Evolutionary conservation across 2,888 invertebrate species (phyloP), one percentile per base, ranked within the genome.

Genomic region (Thecophora atra): DNA sequence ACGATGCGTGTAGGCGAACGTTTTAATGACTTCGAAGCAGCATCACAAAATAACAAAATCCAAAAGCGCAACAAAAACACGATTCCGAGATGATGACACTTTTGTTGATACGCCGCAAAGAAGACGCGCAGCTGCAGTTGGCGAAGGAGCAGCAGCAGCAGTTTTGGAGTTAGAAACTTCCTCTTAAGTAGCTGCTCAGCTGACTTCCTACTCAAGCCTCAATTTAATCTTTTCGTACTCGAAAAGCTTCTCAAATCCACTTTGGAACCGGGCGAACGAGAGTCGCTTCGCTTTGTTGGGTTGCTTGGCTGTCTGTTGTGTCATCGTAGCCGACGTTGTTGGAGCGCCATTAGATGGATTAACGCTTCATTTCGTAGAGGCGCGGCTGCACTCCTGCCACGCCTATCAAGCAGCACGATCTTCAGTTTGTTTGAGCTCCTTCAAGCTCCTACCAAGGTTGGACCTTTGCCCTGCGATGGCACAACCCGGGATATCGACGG

Each of bases 331-430:
- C 47, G n/a, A 47, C 11, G 44, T 44, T n/a, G 28, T 5, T 54
- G 6, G 21, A 17, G 52, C 67, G 54, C 54, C 67, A 67, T 54
- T 37, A 56, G 52, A 30, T 19, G 2, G 19, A 13, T 17, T 62
- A n/a, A 42, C 24, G 42, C 64, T 64, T 47, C 47, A 2, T 28
- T 54, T 1, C 21, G 19, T 64, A 15, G 47, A 44, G 47, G 44
- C 47, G 47, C 64, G 64, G 47, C 26, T 17, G 28, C 58, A 58
- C 58, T 26, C 21, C 17, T 19, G 47, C 64, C 42, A 42, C 64
- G 24, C 58, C 56, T 67, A 67, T 67, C 67, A 54, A n/a, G 42
- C 68, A 42, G 44, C 60, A 60, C 69, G 47, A 60, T 60, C 69
- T 60, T 60, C 51, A 15, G n/a, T 69, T 60, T 21, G 58, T 60